Evolutionary conservation across 2,888 invertebrate genomes (phyloP), one percentile per base, ranked within the genome.

Genomic region (Pimpla rufipes): DNA sequence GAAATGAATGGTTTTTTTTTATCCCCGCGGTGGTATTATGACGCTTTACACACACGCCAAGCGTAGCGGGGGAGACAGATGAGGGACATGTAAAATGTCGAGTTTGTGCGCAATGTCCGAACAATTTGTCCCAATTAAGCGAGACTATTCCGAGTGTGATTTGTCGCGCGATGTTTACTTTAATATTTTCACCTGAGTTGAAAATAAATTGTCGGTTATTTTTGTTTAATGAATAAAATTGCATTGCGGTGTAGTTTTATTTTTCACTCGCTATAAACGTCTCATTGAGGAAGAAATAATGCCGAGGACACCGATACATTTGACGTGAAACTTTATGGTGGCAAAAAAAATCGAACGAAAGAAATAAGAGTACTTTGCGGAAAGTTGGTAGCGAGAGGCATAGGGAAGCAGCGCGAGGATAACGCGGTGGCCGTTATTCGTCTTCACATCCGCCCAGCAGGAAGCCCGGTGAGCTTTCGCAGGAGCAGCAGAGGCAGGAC

Each of bases 361-460:
- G 35, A 57, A 50, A 57, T 47, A 47, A 50, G 37, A 62, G 11
- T 52, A 64, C 47, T 47, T 74, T 59, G 42, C 29, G 47, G 45
- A 73, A 84, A 82, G 71, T 82, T 79, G 47, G 68, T 70, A 52
- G 42, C 13, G 21, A 18, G 59, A 42, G 71, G 70, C 50, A 71
- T 66, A 62, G 18, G 23, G 40, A 42, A 45, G 57, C 47, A 66
- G 55, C 68, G 68, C 66, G 68, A 67, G 79, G 83, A 79, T 81
- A 71, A 70, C 55, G 67, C 59, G 67, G 62, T 47, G 74, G 77
- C 79, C 70, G 29, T 80, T 74, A 74, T 82, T 79, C 79, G 68
- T 70, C 67, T 64, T 18, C 55, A 50, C 55, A 74, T 64, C 62
- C 52, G 42, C 67, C 47, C 47, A 67, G 45, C 71, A 21, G 47